A percentile compares a stretch with the other conserved stretches of the same genome.
Conservation (phyloP, 2,888 invertebrate genomes). For the Oscheius sp. region DNA sequence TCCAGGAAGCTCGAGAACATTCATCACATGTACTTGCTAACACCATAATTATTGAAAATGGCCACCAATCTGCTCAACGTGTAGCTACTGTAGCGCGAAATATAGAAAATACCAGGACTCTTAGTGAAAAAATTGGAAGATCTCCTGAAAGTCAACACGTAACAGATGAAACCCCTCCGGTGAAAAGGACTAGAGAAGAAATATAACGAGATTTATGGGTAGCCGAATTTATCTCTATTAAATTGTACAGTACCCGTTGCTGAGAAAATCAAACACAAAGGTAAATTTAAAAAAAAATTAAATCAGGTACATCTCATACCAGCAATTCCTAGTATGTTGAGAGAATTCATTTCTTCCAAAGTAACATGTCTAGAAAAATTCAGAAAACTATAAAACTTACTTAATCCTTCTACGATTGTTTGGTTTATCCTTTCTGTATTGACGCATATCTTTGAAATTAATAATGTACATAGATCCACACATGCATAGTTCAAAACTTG, state of each 20-base stretch:
- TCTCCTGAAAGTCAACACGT: background rate
- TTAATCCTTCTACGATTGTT: conserved; percentile 29
- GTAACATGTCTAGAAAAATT: conserved; percentile 36
- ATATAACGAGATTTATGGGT: background rate
- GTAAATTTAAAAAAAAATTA: no score
- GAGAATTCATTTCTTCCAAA: conserved; percentile 30
- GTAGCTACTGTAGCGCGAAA: conserved; percentile 56
- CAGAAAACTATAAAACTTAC: conserved; percentile 32
- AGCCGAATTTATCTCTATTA: background rate
- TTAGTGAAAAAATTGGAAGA: conserved; percentile 43
- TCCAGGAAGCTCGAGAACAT: conserved; percentile 42
- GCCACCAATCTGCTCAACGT: conserved; percentile 57
- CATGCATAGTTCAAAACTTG: conserved; percentile 35
- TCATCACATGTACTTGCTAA: conserved; percentile 39
- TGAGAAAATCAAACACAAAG: no score
- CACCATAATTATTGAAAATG: conserved; percentile 52
- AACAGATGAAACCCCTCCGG: background rate
- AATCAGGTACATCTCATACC: conserved; percentile 32
- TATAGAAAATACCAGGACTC: conserved; percentile 35
- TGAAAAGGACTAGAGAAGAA: conserved; percentile 5
- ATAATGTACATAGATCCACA: conserved; percentile 42
- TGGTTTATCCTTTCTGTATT: conserved; percentile 34
- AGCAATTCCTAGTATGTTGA: conserved; percentile 43
- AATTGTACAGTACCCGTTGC: no score
- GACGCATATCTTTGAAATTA: conserved; percentile 39